Conservation (phyloP, 2,888 invertebrate species). For the Tipula confusa region DNA sequence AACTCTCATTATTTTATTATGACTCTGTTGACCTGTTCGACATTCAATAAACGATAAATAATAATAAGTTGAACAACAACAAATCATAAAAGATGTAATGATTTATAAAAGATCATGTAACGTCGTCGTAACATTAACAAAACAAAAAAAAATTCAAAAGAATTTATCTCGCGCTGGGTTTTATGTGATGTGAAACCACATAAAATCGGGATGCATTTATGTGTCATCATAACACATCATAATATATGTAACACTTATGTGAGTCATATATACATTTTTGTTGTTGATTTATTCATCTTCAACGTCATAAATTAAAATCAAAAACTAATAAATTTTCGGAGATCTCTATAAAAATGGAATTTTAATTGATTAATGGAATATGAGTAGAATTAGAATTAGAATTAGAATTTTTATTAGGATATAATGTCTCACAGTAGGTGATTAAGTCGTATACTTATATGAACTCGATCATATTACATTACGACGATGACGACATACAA, state of each 20-base stretch:
- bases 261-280: neutral
- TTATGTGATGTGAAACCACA: neutral
- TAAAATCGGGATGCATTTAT: neutral
- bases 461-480: neutral
- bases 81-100: neutral
- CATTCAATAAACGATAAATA: neutral
- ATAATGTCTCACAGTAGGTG: conserved; percentile 12
- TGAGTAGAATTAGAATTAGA: conserved; percentile 1
- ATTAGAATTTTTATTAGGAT: neutral
- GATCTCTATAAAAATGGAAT: neutral
- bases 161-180: neutral
- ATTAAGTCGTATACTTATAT: neutral
- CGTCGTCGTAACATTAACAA: neutral
- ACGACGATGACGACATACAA: neutral
- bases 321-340: neutral
- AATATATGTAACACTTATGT: neutral
- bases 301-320: neutral
- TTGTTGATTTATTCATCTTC: neutral
- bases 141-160: neutral
- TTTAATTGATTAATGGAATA: neutral
- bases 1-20: neutral
- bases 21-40: neutral
- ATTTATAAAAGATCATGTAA: neutral
- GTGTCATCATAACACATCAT: neutral
- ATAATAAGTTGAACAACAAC: neutral